These are phyloP conservation scores for Linnaemya vulpina DNA, from an alignment of 2,888 invertebrate genomes.

Conservation along the genomic window DNA sequence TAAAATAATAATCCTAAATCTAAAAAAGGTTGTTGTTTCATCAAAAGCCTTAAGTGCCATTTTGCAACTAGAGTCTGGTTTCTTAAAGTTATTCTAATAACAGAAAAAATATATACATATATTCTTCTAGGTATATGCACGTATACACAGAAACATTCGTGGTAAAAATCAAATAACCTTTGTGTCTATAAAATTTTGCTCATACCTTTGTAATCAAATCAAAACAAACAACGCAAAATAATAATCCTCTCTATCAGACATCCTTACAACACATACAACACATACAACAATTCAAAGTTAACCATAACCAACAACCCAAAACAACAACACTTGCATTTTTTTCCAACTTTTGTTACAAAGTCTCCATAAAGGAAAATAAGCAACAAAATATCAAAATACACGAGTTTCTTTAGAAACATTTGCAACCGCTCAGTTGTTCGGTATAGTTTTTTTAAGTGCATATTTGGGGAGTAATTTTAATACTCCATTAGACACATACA, in stretches of 20 bases:
- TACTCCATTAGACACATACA: conserved; percentile 13
- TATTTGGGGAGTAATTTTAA: conserved; percentile 57
- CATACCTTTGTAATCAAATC: conserved; percentile 59
- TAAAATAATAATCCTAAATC: not conserved
- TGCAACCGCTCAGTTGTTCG: conserved; percentile 37
- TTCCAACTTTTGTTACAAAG: conserved; percentile 29
- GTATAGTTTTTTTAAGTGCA: conserved; percentile 31
- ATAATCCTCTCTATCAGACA: conserved; percentile 58
- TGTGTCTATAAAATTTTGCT: conserved; percentile 68
- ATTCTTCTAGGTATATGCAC: not conserved
- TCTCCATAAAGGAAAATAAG: conserved; percentile 42
- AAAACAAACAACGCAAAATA: conserved; percentile 53
- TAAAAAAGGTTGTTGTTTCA: conserved; percentile 19
- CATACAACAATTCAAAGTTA: conserved; percentile 22
- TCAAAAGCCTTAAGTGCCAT: conserved; percentile 64
- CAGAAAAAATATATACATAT: conserved; percentile 36
- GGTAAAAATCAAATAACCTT: conserved; percentile 52
- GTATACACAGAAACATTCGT: conserved; percentile 6
- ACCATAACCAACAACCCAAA: conserved; percentile 37
- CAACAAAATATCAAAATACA: conserved; percentile 53
- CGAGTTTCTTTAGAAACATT: conserved; percentile 56
- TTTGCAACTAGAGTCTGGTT: conserved; percentile 65
- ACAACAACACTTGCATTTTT: conserved; percentile 53
- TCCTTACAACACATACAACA: conserved; percentile 30
- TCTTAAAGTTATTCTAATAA: conserved; percentile 51